Evolutionary conservation across 2,888 invertebrate genomes (phyloP), one percentile per base, ranked within the genome.

Genomic region (Agrochola lota): DNA sequence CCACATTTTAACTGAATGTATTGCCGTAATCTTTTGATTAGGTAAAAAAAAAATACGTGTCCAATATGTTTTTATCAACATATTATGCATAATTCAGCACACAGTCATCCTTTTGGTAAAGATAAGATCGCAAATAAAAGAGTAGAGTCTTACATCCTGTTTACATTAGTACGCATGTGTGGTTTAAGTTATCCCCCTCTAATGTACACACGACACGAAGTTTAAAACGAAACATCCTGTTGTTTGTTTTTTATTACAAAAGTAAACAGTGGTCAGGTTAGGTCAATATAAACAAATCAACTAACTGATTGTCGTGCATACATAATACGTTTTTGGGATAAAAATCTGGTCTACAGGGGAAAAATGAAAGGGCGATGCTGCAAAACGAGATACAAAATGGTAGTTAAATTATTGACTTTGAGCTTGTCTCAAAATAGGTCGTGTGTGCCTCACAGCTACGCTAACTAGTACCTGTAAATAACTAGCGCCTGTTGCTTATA

Each of bases 201-300:
- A n/a, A n/a, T 49, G 60, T 35, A 67, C 20, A 79, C 12, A 40
- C 57, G 30, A 8, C 46, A 23, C 12, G 20, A 26, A 75, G 55
- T 43, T 20, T 23, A 59, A 64, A 64, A 78, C 63, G 7, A 35
- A 69, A 63, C 40, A 20, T 60, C 2, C 35, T 17, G 43, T 40
- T 59, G 40, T 71, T 71, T 59, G 49, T 30, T 59, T 78, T 78
- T 70, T 49, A 49, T 70, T 20, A 30, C 17, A 46, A 49, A 63
- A 63, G 26, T 57, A 40, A 70, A 57, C 49, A 63, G 1, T 57
- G 40, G 57, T 52, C 52, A 52, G 20, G 52, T 8, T 52, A 52
- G 20, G 52, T 43, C 57, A 59, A 63, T 43, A 52, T 43, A 62
- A 77, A 77, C 52, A 62, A 77, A 55, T 69, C 43, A 43, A 26